Evolutionary conservation across 2,797 vertebrate species (phyloP).

Genomic region (Enoplosus armatus): DNA sequence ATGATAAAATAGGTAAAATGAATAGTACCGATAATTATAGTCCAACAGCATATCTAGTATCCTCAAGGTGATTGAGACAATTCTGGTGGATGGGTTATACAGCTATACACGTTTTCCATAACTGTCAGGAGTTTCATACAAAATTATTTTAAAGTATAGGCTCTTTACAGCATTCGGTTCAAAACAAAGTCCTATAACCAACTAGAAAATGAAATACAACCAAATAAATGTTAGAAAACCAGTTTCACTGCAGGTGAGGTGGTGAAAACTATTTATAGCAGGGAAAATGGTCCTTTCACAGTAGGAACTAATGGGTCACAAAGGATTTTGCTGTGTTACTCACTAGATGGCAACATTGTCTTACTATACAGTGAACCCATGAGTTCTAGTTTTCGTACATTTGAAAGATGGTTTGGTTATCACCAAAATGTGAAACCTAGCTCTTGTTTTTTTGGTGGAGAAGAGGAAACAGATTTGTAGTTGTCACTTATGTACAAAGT

Average conservation of each 20-base stretch:
- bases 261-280: neutral
- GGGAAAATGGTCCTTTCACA: neutral
- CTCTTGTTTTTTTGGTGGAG: conserved; percentile 2
- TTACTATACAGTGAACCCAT: conserved; percentile 11
- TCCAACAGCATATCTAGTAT: too few relatives aligned
- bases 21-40: too few relatives aligned
- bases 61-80: too few relatives aligned
- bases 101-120: neutral
- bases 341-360: conserved; percentile 80
- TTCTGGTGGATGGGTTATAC: too few relatives aligned
- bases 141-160: neutral
- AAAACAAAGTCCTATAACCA: neutral
- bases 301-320: neutral
- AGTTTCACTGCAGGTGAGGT: neutral
- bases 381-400: neutral
- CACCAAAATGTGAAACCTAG: neutral
- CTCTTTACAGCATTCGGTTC: neutral
- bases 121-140: neutral
- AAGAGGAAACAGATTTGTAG: conserved; percentile 8
- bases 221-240: neutral
- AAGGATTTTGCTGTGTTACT: conserved; percentile 15
- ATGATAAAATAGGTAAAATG: too few relatives aligned
- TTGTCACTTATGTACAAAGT: neutral
- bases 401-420: conserved; percentile 12
- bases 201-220: neutral